Evolutionary conservation across 1,140 invertebrate species (phyloP), one percentile per base, ranked within the genome.

Genomic region (Antheraea pernyi): DNA sequence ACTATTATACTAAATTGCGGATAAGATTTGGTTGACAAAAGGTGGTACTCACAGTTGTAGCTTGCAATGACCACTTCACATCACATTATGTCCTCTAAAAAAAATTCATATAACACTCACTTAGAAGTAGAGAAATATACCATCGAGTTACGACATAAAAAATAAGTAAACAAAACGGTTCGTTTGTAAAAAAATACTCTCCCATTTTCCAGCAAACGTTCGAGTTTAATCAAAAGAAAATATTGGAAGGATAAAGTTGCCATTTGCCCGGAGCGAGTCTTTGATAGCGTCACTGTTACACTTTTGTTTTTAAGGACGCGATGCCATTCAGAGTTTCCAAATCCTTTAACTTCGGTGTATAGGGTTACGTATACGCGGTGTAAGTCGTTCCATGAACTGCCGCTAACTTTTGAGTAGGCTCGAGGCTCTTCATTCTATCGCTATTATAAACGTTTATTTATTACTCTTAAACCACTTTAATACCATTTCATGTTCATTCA

Each of bases 171-270:
- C 19, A 60, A 53, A 22, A 22, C 22, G 59, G 9, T 13, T 60
- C 22, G 59, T 60, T 60, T 19, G 22, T 60, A 60, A 60, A 60
- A 60, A 30, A 60, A 10, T 53, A 53, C 46, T 53, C 16, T 53
- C 46, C 46, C 46, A 53, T 53, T 53, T 53, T 16, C 46, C 4
- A 53, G 46, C 46, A n/a, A 53, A 30, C 19, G 37, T 64, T 19
- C 59, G 65, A 60, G 64, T 60, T 68, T 69, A 72, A 72, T 72
- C 71, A 69, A 68, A 68, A 46, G 66, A 59, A 68, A 72, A 69
- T 68, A 69, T 72, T 68, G 48, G 42, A 69, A 18, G 58, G 19
- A 68, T 68, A 39, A 61, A 36, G 63, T 65, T 72, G 64, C 37
- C 63, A 66, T 65, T 61, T 60, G 39, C 39, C 42, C 7, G 19